Evolutionary conservation across 2,113 vertebrate genomes (phyloP), one percentile per base, ranked within the genome.

Genomic region (Hemichromis elongatus): DNA sequence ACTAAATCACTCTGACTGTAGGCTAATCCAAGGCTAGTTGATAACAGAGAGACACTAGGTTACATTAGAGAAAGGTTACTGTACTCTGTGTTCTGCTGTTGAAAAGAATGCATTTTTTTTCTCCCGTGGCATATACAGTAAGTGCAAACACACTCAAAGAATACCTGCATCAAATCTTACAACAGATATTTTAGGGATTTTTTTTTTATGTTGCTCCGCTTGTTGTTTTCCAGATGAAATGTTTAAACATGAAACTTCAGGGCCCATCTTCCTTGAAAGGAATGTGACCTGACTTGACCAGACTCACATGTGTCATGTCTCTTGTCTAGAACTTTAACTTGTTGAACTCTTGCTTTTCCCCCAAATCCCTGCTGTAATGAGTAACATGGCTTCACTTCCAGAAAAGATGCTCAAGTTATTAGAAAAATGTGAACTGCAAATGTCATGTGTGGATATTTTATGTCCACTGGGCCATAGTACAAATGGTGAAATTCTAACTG

Each of bases 381-480:
- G 96, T 95, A 98, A 97, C 96, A 96, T 94, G 90, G 89, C 90
- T 77, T 47, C 90, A 93, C 95, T 97, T 98, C 97, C 96, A 28
- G 96, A 96, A 98, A 97, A 95, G 93, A 92, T 85, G 90, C 28
- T 86, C 53, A 11, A 96, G 33, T 92, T 94, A 94, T 95, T 96
- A 88, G 7, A 66, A 88, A 94, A 92, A 96, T 95, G 86, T 94
- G 80, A 93, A 94, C 89, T 92, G 90, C 89, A 94, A 92, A 73
- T 93, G 91, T 85, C 83, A 81, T 94, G 89, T 83, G 90, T 50
- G 95, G 89, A 93, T 91, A 33, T 16, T 52, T 50, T 75, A 50
- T 79, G 57, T 81, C 47, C 52, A 63, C 33, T 35, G 40, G 28
- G 16, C 12, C 53, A n/a, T 35, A 73, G 56, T 19, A 61, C 30